Percentiles rank a stretch among this genome's conserved stretches.
These are phyloP conservation scores for Amblyraja radiata DNA, from an alignment of 2,797 vertebrate genomes.

Conservation along the genomic window DNA sequence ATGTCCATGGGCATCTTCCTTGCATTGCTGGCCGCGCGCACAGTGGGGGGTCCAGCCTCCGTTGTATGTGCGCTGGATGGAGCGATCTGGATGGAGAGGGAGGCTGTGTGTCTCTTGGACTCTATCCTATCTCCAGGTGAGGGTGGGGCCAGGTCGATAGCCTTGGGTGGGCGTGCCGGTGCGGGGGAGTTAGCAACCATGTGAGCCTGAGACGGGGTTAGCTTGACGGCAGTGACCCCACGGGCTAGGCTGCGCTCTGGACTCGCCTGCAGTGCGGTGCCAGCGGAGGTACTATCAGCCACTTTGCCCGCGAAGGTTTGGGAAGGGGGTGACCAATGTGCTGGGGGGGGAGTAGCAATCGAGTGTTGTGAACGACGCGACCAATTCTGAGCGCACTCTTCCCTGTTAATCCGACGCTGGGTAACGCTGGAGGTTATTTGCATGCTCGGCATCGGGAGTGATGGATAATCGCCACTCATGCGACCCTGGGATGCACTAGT, in stretches of 20 bases:
- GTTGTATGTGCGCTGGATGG: slow-evolving; percentile 53
- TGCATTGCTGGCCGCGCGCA: slow-evolving; percentile 57
- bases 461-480: slow-evolving; percentile 54
- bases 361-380: slow-evolving; percentile 61
- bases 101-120: slow-evolving; percentile 64
- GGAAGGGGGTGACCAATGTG: slow-evolving; percentile 51
- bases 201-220: slow-evolving; percentile 64
- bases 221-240: slow-evolving; percentile 75
- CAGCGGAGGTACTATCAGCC: slow-evolving; percentile 48
- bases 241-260: slow-evolving; percentile 64
- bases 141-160: slow-evolving; percentile 41
- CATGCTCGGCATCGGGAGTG: slow-evolving; percentile 36
- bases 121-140: slow-evolving; percentile 50
- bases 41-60: slow-evolving; percentile 54
- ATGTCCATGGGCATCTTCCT: slow-evolving; percentile 57
- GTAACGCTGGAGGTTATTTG: slow-evolving; percentile 43
- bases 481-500: slow-evolving; percentile 51
- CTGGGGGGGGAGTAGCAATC: slow-evolving; percentile 66
- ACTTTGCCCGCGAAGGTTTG: slow-evolving; percentile 41
- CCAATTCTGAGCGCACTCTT: slow-evolving; percentile 44
- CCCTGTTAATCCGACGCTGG: slow-evolving; percentile 50
- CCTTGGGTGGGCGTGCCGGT: slow-evolving; percentile 47
- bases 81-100: slow-evolving; percentile 69
- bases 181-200: slow-evolving; percentile 49
- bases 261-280: slow-evolving; percentile 52